Evolutionary conservation across 2,888 invertebrate genomes (phyloP).

Genomic region (Odontocerum albicorne): DNA sequence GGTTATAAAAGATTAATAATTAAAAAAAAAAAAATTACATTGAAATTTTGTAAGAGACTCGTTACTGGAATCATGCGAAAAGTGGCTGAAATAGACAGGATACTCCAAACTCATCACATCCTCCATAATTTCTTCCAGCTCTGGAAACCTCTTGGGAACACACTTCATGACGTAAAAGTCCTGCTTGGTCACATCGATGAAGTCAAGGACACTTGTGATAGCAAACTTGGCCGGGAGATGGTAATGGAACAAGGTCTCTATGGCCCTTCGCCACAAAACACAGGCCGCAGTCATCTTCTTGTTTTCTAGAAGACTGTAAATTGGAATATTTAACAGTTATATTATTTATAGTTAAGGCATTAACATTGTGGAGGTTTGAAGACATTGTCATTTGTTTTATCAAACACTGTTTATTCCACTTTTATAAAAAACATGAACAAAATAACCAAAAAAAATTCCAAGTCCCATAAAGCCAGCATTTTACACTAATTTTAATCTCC

Average conservation of each 20-base stretch:
- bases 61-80: conserved; percentile 2
- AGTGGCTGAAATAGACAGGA: conserved; percentile 16
- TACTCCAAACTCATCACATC: conserved; percentile 1
- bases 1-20: too few species aligned
- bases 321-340: too few species aligned
- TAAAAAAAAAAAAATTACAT: conserved; percentile 11
- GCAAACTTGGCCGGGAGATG: conserved; percentile 66
- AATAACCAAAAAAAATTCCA: too few species aligned
- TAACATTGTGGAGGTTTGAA: too few species aligned
- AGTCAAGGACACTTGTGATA: conserved; percentile 60
- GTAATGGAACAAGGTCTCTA: conserved; percentile 60
- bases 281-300: conserved; percentile 46
- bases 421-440: too few species aligned
- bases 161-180: conserved; percentile 24
- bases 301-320: conserved; percentile 37
- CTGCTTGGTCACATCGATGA: conserved; percentile 59
- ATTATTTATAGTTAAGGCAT: too few species aligned
- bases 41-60: background rate
- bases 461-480: too few species aligned
- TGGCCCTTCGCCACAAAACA: conserved; percentile 61
- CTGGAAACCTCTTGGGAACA: conserved; percentile 6
- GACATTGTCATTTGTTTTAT: too few species aligned
- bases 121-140: conserved; percentile 5
- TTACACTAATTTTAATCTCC: too few species aligned
- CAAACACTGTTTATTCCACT: too few species aligned